phyloP scores from a whole-genome alignment of 2,113 vertebrate genomes.

The Coturnix japonica region DNA sequence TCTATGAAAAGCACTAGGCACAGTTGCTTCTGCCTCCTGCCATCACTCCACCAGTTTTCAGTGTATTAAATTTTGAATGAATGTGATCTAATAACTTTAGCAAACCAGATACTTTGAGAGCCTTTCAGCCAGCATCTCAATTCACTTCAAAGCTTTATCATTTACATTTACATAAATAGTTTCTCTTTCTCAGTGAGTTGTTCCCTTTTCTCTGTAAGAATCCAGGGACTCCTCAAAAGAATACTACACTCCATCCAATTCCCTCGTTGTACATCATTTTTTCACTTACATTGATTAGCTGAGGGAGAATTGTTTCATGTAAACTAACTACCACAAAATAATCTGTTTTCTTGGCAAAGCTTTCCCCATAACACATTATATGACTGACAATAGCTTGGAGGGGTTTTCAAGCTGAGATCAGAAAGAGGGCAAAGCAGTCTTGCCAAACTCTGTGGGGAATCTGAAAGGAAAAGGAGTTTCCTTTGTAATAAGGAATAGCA shows the following conservation, averaged over 20 bases:
- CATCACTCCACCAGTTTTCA: not conserved
- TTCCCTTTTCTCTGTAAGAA: not conserved
- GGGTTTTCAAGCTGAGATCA: not conserved
- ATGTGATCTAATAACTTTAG: not conserved
- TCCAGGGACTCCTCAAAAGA: not conserved
- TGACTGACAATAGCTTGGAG: not conserved
- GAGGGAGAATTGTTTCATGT: not conserved
- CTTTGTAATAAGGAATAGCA: not conserved
- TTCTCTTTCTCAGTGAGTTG: not conserved
- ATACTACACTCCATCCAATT: not conserved
- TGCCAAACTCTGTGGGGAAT: not conserved
- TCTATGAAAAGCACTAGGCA: fast-evolving
- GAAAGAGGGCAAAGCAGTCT: not conserved
- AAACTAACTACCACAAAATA: not conserved
- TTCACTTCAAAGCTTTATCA: not conserved
- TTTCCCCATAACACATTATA: not conserved
- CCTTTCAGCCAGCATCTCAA: not conserved
- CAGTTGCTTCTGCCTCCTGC: not conserved
- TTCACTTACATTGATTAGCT: not conserved
- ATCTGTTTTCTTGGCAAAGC: not conserved
- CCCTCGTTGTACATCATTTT: not conserved
- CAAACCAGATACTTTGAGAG: not conserved
- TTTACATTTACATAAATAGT: not conserved
- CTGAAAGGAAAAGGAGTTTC: slow-evolving; percentile 13
- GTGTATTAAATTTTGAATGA: not conserved